Evolutionary conservation across 2,888 invertebrate species (phyloP).

Genomic region (Argyresthia albistria): DNA sequence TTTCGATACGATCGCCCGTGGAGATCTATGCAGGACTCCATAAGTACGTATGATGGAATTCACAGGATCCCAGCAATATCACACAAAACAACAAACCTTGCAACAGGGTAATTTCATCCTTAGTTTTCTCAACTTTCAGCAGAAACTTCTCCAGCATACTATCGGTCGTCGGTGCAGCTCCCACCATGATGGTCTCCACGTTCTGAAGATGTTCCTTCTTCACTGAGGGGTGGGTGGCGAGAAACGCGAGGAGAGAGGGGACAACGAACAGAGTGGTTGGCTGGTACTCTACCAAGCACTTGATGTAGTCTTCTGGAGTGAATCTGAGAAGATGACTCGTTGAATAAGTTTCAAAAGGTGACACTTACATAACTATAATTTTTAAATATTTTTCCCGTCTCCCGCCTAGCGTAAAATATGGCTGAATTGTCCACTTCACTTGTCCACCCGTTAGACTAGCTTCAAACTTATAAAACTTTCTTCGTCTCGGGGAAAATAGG

Average conservation of each 20-base stretch:
- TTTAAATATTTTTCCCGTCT: too few relatives aligned
- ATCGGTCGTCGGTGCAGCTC: slow-evolving; percentile 81
- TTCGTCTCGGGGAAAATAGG: too few relatives aligned
- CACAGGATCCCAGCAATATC: background rate
- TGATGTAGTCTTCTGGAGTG: slow-evolving; percentile 80
- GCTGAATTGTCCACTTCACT: too few relatives aligned
- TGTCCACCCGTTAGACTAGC: too few relatives aligned
- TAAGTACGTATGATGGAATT: too few relatives aligned
- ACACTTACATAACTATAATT: too few relatives aligned
- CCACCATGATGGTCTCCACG: slow-evolving; percentile 76
- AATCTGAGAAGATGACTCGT: slow-evolving; percentile 57
- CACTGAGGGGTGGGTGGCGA: slow-evolving; percentile 81
- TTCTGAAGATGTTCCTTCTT: slow-evolving; percentile 76
- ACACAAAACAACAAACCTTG: slow-evolving; percentile 38
- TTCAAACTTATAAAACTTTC: too few relatives aligned
- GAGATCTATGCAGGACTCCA: too few relatives aligned
- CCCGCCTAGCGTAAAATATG: too few relatives aligned
- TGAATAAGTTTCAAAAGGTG: too few relatives aligned
- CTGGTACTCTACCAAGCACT: slow-evolving; percentile 72
- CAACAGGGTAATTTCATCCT: slow-evolving; percentile 54
- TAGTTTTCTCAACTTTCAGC: slow-evolving; percentile 67
- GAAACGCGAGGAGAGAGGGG: slow-evolving; percentile 82
- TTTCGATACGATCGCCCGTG: too few relatives aligned
- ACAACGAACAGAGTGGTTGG: slow-evolving; percentile 79
- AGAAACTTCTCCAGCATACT: slow-evolving; percentile 75